Percentiles rank a stretch among this genome's conserved stretches.
These are phyloP conservation scores for Silurus meridionalis DNA, from an alignment of 2,113 vertebrate genomes.

Conservation along the genomic window DNA sequence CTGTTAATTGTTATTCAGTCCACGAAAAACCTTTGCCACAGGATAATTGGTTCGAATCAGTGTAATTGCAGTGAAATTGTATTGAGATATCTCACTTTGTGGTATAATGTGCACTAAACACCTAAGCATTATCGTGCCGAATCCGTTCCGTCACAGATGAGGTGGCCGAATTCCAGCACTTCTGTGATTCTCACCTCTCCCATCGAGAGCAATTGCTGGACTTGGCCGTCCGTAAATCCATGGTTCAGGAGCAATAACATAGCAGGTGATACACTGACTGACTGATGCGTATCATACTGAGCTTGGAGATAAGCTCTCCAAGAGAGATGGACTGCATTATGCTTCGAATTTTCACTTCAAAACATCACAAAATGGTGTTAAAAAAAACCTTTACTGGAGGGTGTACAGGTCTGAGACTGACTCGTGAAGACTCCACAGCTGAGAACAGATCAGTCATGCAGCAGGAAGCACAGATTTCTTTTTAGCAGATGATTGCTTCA, in stretches of 20 bases:
- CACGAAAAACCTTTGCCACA: not conserved
- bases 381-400: not conserved
- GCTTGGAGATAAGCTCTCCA: not conserved
- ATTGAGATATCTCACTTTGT: not conserved
- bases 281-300: conserved; percentile 15
- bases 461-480: conserved; percentile 28
- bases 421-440: not conserved
- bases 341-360: not conserved
- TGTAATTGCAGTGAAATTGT: not conserved
- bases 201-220: conserved; percentile 12
- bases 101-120: not conserved
- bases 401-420: conserved; percentile 9
- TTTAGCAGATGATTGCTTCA: conserved; percentile 1
- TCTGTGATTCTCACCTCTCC: not conserved
- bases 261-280: conserved; percentile 5
- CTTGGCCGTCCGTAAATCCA: conserved; percentile 23
- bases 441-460: conserved; percentile 16
- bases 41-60: not conserved
- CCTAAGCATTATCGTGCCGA: not conserved
- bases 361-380: not conserved
- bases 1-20: not conserved
- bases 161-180: conserved; percentile 2
- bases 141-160: not conserved
- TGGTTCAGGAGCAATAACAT: conserved; percentile 29
- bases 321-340: conserved; percentile 2